Base-by-base conservation (phyloP, 2,797 vertebrate species). In the Selene dorsalis region DNA sequence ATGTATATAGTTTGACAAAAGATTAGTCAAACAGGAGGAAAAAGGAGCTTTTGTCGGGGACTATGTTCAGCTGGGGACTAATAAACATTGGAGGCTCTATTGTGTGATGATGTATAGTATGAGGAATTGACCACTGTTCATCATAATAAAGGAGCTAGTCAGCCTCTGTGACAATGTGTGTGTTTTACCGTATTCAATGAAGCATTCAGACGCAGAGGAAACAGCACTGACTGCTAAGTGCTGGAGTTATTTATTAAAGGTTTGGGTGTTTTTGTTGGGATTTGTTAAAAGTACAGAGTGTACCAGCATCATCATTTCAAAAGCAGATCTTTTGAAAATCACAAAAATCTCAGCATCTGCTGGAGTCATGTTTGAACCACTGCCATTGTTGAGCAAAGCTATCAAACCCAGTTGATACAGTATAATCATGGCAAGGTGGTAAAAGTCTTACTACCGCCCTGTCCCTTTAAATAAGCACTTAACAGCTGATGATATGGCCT, bases 401-500 rank as follows among this genome's bases (percentile, higher is more conserved):
- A 45, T 48, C 24, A 47, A 35, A 65, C 17, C 10, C 61, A 12
- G 48, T 57, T 48, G 38, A 53, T 50, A 16, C 11, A 35, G 14
- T 2, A 3, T 4, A 45, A 38, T 35, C 22, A 16, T 12, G 1
- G 53, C n/a, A 22, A 39, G 39, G 22, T 22, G 43, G 39, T 35
- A 8, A 62, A 79, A 67, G n/a, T 2, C 22, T 26, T 22, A 12
- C 16, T 1, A 13, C 18, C 3, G 17, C 39, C n/a, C 26, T 32
- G 18, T 24, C 12, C 53, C 32, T 73, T 56, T 43, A 14, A 63
- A 39, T 16, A 14, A 48, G 38, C 2, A 13, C 43, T 55, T 26
- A 69, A 66, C 1, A 55, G 63, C 70, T 71, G 61, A 64, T 58
- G 24, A 59, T 56, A 48, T 2, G 52, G 45, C 12, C 60, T 17